Base-by-base conservation (phyloP, 1,140 invertebrate genomes). In the Vollenhovia emeryi region DNA sequence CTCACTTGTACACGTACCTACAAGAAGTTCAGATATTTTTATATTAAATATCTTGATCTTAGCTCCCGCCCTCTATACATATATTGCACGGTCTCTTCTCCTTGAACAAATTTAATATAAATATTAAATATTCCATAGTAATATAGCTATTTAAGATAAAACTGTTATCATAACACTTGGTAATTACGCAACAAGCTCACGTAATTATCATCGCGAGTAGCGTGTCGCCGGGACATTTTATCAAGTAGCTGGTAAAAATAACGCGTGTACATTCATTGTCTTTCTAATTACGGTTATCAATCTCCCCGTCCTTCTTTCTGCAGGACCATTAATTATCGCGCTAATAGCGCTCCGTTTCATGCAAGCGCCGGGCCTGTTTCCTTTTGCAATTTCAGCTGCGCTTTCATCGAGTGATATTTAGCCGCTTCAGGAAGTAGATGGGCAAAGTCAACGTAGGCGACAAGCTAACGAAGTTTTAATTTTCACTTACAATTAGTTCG, bases 401-500 rank as follows among this genome's bases (percentile, higher is more conserved):
- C 78, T 82, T 82, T 73, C 78, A 82, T 71, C 78, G 64, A 82
- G 66, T 57, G 78, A 82, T 73, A 82, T 82, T 82, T 79, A 68
- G 62, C 76, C n/a, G 33, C 30, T 36, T 15, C 21, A 55, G 7
- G 11, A 30, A 13, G 13, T 21, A 57, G 40, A 27, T 73, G 24
- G 66, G 48, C 36, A 73, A 73, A 82, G 66, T 73, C 78, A 73
- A 82, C 66, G 78, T 79, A 79, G 60, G 50, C 66, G 78, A 57
- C 66, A n/a, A 30, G 66, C 78, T 82, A 82, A 82, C 78, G 50
- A 84, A 84, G 73, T 84, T 75, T 84, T 84, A 74, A 75, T 84
- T 84, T 84, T 84, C 68, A 84, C 71, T 84, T 76, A 62, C 71
- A 84, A 76, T 84, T 84, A 74, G 30, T 84, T 64, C 80, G n/a